phyloP scores from a whole-genome alignment of 2,888 invertebrate genomes.

The Acanthosepion pharaonis region DNA sequence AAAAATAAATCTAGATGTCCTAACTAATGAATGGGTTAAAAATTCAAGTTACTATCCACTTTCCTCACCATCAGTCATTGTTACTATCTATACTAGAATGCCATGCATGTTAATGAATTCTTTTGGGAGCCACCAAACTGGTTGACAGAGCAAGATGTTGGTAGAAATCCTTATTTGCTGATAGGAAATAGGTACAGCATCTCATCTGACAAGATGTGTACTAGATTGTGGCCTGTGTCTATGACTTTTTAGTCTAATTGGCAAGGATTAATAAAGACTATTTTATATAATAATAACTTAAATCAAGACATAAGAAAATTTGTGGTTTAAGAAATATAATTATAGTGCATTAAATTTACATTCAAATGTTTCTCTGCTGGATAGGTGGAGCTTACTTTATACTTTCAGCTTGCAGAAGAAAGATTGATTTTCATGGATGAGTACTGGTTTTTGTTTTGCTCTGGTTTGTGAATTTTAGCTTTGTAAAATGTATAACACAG shows the following conservation, averaged over 20 bases:
- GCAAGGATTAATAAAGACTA: no score
- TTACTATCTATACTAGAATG: neutral
- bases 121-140: neutral
- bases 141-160: neutral
- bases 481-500: neutral
- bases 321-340: neutral
- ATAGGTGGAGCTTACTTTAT: no score
- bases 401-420: no score
- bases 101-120: neutral
- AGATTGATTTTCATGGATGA: no score
- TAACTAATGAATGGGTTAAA: neutral
- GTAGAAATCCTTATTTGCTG: neutral
- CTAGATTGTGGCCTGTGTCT: neutral
- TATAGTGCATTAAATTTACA: neutral
- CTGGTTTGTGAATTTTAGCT: no score
- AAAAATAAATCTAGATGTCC: neutral
- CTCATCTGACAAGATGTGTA: neutral
- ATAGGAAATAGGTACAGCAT: neutral
- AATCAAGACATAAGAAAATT: neutral
- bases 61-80: neutral
- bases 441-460: no score
- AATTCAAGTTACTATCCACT: neutral
- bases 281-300: no score
- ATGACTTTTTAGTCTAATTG: neutral
- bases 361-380: no score